Percentiles rank a stretch among this genome's conserved stretches.
Conservation (phyloP, 2,113 vertebrate genomes). For the Gymnorhina tibicen region DNA sequence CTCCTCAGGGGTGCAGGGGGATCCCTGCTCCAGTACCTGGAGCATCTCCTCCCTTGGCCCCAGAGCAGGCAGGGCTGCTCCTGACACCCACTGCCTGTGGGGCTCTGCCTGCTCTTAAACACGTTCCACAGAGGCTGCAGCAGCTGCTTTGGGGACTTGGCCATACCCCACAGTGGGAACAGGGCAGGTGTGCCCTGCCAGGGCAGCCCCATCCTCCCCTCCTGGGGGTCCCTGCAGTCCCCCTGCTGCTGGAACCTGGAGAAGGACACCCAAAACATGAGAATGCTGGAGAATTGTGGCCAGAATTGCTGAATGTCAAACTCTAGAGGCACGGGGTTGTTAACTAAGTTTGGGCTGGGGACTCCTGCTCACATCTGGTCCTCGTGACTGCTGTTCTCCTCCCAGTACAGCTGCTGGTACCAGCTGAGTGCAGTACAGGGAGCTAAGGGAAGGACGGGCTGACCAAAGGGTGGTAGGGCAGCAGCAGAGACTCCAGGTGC, state of each 20-base stretch:
- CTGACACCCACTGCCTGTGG: background rate
- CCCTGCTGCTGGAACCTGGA: too few species aligned
- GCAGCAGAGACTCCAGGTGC: background rate
- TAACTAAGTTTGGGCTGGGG: background rate
- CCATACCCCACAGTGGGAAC: fast-evolving
- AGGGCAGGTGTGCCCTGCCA: background rate
- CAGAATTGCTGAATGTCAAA: constrained; percentile 4
- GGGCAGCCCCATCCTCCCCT: background rate
- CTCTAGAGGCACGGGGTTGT: background rate
- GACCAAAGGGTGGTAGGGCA: background rate
- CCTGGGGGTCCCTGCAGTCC: background rate
- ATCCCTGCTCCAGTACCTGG: background rate
- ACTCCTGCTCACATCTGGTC: background rate
- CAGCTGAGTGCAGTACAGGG: background rate
- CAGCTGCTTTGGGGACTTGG: background rate
- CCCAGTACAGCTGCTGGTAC: background rate
- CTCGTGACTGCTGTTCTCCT: background rate
- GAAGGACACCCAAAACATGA: fast-evolving
- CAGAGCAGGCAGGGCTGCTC: background rate
- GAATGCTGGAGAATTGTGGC: background rate
- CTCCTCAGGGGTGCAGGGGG: background rate
- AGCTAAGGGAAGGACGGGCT: background rate
- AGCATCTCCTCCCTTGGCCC: background rate
- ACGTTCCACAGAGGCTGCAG: fast-evolving
- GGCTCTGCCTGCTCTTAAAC: background rate